Evolutionary conservation across 2,888 invertebrate genomes (phyloP).

Genomic region (Trissolcus brochymenae): DNA sequence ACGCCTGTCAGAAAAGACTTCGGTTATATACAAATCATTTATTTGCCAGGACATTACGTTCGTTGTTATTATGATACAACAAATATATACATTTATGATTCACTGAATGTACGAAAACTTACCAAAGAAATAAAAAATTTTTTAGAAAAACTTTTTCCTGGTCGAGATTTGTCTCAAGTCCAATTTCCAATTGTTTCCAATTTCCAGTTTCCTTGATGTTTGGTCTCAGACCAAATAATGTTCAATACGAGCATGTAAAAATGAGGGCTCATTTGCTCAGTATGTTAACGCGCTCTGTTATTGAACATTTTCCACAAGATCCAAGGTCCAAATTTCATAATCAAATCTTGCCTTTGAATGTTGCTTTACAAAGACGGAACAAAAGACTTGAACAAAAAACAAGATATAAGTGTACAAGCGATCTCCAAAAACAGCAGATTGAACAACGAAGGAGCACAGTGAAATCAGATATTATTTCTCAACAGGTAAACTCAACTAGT

Average conservation of each 20-base stretch:
- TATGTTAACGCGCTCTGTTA: neutral
- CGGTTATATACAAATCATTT: neutral
- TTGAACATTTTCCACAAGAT: conserved; percentile 31
- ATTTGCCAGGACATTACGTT: conserved; percentile 1
- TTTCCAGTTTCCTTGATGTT: conserved; percentile 15
- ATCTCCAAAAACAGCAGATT: too few species aligned
- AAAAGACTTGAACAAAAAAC: too few species aligned
- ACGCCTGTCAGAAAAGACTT: neutral
- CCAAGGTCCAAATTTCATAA: neutral
- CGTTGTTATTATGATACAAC: neutral
- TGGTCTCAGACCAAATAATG: conserved; percentile 12
- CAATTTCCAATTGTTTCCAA: conserved; percentile 5
- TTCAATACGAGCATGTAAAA: conserved; percentile 12
- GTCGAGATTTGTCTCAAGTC: neutral
- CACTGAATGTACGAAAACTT: conserved; percentile 2
- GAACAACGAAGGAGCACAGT: too few species aligned
- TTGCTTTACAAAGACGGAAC: too few species aligned
- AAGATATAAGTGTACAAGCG: too few species aligned
- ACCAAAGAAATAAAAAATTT: conserved; percentile 12
- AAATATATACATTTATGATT: too few species aligned
- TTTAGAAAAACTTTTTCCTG: conserved; percentile 4
- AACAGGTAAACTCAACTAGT: too few species aligned
- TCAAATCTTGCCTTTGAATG: too few species aligned
- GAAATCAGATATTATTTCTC: too few species aligned
- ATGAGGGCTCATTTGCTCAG: conserved; percentile 15